These are phyloP conservation scores for Chloroceryle inda DNA, from an alignment of 2,797 vertebrate genomes.

Conservation along the genomic window DNA sequence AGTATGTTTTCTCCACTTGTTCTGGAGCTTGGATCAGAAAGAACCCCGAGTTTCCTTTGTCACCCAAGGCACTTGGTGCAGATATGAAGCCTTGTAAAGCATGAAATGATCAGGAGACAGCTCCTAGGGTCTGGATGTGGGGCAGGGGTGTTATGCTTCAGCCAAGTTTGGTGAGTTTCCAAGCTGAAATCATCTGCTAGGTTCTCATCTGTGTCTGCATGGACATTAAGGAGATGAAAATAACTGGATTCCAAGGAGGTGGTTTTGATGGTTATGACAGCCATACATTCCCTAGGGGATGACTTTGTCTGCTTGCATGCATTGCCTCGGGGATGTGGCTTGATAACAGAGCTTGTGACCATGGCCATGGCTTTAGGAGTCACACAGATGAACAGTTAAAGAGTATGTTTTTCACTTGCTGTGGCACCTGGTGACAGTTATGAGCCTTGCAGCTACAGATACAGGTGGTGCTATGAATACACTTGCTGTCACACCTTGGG, in stretches of 20 bases:
- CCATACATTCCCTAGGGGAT: neutral
- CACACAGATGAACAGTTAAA: neutral
- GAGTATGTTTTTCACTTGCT: neutral
- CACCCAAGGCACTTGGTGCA: neutral
- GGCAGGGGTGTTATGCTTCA: neutral
- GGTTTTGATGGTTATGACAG: neutral
- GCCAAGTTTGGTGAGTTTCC: neutral
- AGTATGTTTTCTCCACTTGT: neutral
- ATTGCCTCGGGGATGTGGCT: neutral
- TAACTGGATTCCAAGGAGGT: neutral
- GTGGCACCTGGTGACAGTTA: neutral
- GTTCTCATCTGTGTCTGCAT: neutral
- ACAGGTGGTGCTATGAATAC: neutral
- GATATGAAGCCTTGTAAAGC: neutral
- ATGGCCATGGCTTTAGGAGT: neutral
- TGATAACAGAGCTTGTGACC: neutral
- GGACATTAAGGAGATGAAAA: neutral
- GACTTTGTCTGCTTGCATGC: neutral
- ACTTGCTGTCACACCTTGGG: neutral
- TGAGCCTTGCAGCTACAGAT: neutral
- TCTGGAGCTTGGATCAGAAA: neutral
- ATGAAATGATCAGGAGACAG: neutral
- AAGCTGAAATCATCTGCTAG: neutral
- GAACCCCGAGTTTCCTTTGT: neutral
- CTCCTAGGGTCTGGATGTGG: neutral